Base-by-base conservation (phyloP, 2,797 vertebrate species). In the Antennarius maculatus region DNA sequence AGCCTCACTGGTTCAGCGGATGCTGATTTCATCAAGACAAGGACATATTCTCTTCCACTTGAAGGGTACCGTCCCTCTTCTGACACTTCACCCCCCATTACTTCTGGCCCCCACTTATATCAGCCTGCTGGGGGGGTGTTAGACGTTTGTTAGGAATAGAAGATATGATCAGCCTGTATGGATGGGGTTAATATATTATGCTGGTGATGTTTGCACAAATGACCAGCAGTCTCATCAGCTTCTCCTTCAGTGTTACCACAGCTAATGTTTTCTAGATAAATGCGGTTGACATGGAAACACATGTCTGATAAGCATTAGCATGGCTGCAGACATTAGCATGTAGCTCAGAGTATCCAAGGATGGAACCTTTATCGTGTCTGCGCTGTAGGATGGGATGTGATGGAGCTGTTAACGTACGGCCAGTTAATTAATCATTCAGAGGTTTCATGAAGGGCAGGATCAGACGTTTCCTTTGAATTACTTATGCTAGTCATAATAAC, bases 11-110 rank as follows among this genome's bases (percentile, higher is more conserved):
- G 57, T 74, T 27, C 66, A 53, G 52, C 1, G 52, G 69, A 51
- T 31, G 47, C 48, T 79, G 69, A 76, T 83, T 66, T 67, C 70
- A 89, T 79, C 76, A 70, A 76, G 70, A 58, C 56, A 50, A 45
- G 54, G 56, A 76, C 75, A 70, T 52, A 69, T 62, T 76, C 55
- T 69, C 69, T 67, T 60, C 67, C 66, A 59, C 54, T 18, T 80
- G 71, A 83, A 80, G 70, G 70, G 66, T 78, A 76, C 51, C 34
- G 50, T 63, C 51, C 45, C 55, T 82, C 54, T 64, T 48, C 65
- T 77, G 54, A 71, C 69, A 55, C 66, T 61, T 60, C 68, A 54
- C 57, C 66, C 75, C 74, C 76, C 73, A 69, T 8, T 62, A 58
- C 51, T 56, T 14, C 66, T 16, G 61, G 16, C 71, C 72, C 53